Evolutionary conservation across 2,113 vertebrate species (phyloP), one percentile per base, ranked within the genome.

Genomic region (Periophthalmus modestus): DNA sequence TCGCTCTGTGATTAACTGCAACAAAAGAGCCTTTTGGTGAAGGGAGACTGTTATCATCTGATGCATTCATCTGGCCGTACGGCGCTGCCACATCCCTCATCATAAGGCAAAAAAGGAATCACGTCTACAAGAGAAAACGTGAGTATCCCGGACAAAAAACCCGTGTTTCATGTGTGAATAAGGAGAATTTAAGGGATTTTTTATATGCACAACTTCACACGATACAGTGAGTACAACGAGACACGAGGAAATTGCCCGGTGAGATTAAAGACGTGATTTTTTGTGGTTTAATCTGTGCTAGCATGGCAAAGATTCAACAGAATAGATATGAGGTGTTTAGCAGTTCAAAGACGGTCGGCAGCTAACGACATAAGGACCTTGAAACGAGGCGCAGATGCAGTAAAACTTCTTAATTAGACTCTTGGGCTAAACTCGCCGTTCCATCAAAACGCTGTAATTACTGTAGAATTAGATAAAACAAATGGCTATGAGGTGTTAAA

Each of bases 21-120:
- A 85, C 83, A 88, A 84, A 90, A 82, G 83, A 77, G 46, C 61
- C 71, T 83, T 85, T 85, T 82, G 57, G 78, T 88, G 72, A 85
- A 73, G 66, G 70, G 68, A 87, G 87, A 91, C 85, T 81, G 77
- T 87, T 82, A 90, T 92, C 85, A 82, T 81, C 68, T 85, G 66
- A 82, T 79, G 76, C 83, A 77, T 88, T 87, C 86, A 89, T 91
- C 82, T 81, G 73, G 74, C 73, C 72, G 65, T 80, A 59, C 68
- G 14, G 73, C 67, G 24, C 66, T 21, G 48, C 73, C 73, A 46
- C 16, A 76, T 58, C 57, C 46, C 59, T 80, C 74, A 79, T 80
- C 73, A 65, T 63, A 24, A 4, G 34, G 3, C 69, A 80, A 47
- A n/a, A n/a, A n/a, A 81, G 33, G 55, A 85, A 74, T 72, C 72